Percentiles rank a stretch among this genome's conserved stretches.
Conservation (phyloP, 2,797 vertebrate genomes). For the Pitangus sulphuratus region DNA sequence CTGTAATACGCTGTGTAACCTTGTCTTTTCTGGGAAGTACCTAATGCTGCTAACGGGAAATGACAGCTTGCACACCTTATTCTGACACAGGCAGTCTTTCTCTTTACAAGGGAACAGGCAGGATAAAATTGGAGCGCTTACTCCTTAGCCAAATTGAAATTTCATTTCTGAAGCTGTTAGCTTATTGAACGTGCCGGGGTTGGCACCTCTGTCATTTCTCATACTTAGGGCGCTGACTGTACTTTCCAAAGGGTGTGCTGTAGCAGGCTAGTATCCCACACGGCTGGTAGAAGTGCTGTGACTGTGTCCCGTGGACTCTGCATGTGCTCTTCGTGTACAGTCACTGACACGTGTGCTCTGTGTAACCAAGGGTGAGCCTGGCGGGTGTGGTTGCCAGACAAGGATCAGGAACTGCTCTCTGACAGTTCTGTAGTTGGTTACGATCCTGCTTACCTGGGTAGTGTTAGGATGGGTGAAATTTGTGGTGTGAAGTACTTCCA, state of each 20-base stretch:
- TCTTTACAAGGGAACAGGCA: not conserved
- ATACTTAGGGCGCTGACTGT: not conserved
- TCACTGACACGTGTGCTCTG: fast-evolving
- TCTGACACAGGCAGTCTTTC: not conserved
- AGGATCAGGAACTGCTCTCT: not conserved
- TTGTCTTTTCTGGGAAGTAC: not conserved
- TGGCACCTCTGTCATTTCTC: not conserved
- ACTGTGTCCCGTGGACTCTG: not conserved
- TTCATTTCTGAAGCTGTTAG: not conserved
- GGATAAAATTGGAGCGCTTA: not conserved
- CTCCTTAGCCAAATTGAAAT: not conserved
- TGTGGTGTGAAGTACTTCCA: not conserved
- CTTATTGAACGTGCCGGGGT: not conserved
- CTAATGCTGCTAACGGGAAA: not conserved
- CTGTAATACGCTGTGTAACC: not conserved
- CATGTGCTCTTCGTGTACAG: fast-evolving
- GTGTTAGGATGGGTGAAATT: not conserved
- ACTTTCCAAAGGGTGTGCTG: not conserved
- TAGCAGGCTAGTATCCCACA: not conserved
- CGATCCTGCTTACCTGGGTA: not conserved
- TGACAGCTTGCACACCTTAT: not conserved
- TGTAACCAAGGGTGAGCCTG: fast-evolving
- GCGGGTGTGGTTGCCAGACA: not conserved
- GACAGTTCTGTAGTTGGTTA: not conserved
- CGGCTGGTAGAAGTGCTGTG: not conserved